Evolutionary conservation across 1,140 invertebrate genomes (phyloP), one percentile per base, ranked within the genome.

Genomic region (Drosophila prosaltans): DNA sequence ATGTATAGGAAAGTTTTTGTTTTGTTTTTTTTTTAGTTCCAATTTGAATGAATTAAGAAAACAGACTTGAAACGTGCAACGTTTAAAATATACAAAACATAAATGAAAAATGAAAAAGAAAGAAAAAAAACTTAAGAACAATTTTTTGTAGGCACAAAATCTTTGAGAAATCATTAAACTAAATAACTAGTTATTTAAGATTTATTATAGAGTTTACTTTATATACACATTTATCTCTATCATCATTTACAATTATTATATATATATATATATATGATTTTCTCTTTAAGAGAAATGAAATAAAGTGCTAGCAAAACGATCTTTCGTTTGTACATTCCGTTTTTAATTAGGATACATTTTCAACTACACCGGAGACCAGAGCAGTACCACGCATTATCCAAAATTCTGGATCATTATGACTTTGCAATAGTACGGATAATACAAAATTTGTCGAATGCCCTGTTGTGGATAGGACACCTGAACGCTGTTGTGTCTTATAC

Each of bases 401-500:
- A 84, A 96, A 97, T 69, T 95, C 94, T 69, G 95, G 93, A 8
- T 92, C 82, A 67, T 93, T 92, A 11, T 92, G 75, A 1, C 96
- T 94, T 5, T 95, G 95, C 55, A 98, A 84, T 36, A 97, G 92
- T 0, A 97, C 94, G n/a, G 96, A 93, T 5, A 97, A 94, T 5
- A 98, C 96, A 92, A 97, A 98, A 93, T 98, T 98, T 1, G 97
- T 97, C 62, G 97, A 97, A 86, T 97, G 97, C 2, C 97, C 97
- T 3, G 97, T 98, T 0, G 97, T 98, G 26, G 97, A 97, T 5
- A 98, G 93, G 1, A 95, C 94, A 51, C 97, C 97, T 32, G 97
- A 97, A 63, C 97, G 93, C 51, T 95, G 94, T n/a, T 96, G 94
- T 1, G 97, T 98, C 93, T 97, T 98, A 90, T 98, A 98, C 8